Evolutionary conservation across 2,797 vertebrate species (phyloP).

Genomic region (Clamator glandarius): DNA sequence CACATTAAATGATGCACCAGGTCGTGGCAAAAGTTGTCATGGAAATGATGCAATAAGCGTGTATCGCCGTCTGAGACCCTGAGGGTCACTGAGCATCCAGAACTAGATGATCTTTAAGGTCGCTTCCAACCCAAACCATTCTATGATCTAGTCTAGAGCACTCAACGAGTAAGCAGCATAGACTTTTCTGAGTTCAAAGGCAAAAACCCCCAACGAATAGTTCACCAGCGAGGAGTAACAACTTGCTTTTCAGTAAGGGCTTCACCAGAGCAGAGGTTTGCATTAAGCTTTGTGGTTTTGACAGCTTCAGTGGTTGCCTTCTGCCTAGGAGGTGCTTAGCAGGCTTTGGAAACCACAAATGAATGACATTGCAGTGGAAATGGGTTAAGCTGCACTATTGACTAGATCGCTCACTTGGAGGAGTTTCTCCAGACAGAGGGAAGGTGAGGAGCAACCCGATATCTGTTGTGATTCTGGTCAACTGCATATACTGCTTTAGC

Average conservation of each 20-base stretch:
- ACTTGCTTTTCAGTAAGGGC: background rate
- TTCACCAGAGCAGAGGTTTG: background rate
- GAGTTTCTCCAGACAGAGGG: background rate
- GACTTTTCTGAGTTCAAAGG: background rate
- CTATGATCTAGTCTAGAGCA: background rate
- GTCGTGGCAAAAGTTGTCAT: background rate
- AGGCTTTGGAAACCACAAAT: background rate
- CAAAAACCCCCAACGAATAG: background rate
- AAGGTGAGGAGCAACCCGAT: background rate
- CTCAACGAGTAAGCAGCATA: background rate
- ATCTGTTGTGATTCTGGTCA: background rate
- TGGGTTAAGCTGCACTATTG: fast-evolving
- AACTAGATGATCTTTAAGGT: too few species aligned
- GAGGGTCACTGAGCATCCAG: background rate
- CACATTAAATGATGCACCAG: background rate
- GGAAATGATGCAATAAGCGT: background rate
- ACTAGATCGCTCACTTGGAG: fast-evolving
- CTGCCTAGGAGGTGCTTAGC: background rate
- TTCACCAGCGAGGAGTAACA: background rate
- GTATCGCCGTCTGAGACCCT: fast-evolving
- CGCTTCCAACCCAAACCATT: too few species aligned
- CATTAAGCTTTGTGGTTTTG: background rate
- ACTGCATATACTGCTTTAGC: background rate
- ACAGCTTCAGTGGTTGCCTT: background rate
- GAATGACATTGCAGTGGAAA: background rate